These are phyloP conservation scores for Trilocha varians DNA, from an alignment of 2,888 invertebrate genomes.

Conservation along the genomic window DNA sequence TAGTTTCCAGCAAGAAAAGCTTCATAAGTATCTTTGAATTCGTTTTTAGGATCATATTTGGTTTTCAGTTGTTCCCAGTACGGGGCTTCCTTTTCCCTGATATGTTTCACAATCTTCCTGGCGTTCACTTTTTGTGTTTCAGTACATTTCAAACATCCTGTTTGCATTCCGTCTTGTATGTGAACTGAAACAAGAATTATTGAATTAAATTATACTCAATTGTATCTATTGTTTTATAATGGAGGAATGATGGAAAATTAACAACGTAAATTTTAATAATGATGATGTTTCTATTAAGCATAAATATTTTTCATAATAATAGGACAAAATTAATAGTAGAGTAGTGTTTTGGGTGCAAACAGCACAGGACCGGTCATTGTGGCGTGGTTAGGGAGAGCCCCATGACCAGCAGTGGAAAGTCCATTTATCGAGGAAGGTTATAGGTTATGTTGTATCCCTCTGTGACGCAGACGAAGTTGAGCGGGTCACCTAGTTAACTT, in stretches of 20 bases:
- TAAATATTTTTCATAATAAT: no score
- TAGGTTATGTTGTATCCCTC: no score
- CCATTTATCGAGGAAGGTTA: no score
- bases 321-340: no score
- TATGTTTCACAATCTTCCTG: conserved; percentile 76
- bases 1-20: conserved; percentile 39
- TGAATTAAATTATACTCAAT: conserved; percentile 5
- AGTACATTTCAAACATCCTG: conserved; percentile 79
- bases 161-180: conserved; percentile 79
- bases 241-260: no score
- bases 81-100: conserved; percentile 76
- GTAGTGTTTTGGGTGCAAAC: no score
- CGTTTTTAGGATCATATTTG: conserved; percentile 79
- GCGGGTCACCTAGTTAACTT: no score
- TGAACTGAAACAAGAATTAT: conserved; percentile 57
- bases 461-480: no score
- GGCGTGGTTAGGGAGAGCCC: no score
- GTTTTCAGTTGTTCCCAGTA: conserved; percentile 77
- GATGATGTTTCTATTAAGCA: background rate
- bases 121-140: conserved; percentile 75
- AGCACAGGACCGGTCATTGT: no score
- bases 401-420: no score
- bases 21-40: conserved; percentile 76
- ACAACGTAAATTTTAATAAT: background rate
- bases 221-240: no score